A percentile compares a stretch with the other conserved stretches of the same genome.
Conservation (phyloP, 2,888 invertebrate species). For the Saturnia pavonia region DNA sequence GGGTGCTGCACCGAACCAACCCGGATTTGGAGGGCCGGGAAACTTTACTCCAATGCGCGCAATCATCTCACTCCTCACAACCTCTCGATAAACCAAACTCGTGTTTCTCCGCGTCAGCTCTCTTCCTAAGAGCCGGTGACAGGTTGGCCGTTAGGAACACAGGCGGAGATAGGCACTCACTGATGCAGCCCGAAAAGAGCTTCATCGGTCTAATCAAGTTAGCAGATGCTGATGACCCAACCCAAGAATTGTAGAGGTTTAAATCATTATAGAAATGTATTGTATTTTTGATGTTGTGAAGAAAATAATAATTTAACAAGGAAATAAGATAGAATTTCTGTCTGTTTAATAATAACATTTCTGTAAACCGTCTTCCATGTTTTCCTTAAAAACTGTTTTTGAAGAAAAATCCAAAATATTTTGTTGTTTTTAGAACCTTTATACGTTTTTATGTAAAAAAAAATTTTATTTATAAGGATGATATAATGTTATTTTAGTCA, state of each 20-base stretch:
- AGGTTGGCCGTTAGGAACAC: constrained; percentile 86
- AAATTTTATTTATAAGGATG: constrained; percentile 20
- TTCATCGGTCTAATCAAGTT: constrained; percentile 91
- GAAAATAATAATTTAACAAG: not conserved
- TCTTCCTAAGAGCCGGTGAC: constrained; percentile 84
- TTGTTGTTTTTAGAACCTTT: not conserved
- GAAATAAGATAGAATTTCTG: not conserved
- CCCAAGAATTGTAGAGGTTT: constrained; percentile 52
- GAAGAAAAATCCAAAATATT: not conserved
- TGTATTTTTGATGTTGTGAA: not conserved
- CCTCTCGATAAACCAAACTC: constrained; percentile 85
- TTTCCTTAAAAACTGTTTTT: not conserved
- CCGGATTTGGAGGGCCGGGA: constrained; percentile 77
- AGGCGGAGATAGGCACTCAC: constrained; percentile 84
- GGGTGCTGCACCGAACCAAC: constrained; percentile 84
- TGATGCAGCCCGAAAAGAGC: constrained; percentile 89
- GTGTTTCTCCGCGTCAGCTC: constrained; percentile 87
- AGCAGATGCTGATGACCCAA: constrained; percentile 79
- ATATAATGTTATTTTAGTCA: constrained; percentile 25
- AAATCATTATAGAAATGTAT: not conserved
- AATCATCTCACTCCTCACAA: constrained; percentile 82
- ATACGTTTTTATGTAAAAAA: not conserved
- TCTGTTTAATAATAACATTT: not conserved
- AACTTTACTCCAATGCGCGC: constrained; percentile 88
- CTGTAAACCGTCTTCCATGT: not conserved